phyloP scores from a whole-genome alignment of 1,140 invertebrate species.

The Papilio dardanus region DNA sequence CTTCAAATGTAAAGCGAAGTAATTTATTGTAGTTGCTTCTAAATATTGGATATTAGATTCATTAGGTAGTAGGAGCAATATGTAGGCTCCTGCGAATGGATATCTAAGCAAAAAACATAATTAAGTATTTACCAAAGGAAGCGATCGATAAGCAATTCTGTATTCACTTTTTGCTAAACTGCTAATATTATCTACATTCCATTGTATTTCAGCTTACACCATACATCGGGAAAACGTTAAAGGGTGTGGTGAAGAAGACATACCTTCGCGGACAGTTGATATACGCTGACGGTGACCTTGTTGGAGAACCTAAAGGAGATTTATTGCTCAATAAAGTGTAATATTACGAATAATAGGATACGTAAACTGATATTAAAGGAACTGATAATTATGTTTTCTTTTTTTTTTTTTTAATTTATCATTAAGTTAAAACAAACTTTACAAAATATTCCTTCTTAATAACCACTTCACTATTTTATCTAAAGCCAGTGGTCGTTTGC shows the following conservation, averaged over 20 bases:
- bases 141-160: neutral
- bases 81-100: no score
- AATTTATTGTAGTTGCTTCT: neutral
- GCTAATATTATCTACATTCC: neutral
- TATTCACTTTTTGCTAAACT: neutral
- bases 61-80: no score
- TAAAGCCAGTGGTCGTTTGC: no score
- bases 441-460: no score
- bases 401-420: neutral
- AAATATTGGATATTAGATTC: neutral
- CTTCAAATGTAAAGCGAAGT: neutral
- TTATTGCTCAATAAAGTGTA: slow-evolving; percentile 60
- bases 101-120: no score
- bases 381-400: neutral
- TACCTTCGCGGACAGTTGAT: slow-evolving; percentile 84
- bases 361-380: no score
- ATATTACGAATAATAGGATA: slow-evolving; percentile 6
- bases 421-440: no score
- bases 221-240: slow-evolving; percentile 82
- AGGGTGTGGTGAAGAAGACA: slow-evolving; percentile 84
- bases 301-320: slow-evolving; percentile 69
- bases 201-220: slow-evolving; percentile 81
- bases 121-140: no score
- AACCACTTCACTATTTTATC: no score
- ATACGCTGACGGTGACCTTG: slow-evolving; percentile 70